phyloP scores from a whole-genome alignment of 1,140 invertebrate genomes.

The Diabrotica virgifera region DNA sequence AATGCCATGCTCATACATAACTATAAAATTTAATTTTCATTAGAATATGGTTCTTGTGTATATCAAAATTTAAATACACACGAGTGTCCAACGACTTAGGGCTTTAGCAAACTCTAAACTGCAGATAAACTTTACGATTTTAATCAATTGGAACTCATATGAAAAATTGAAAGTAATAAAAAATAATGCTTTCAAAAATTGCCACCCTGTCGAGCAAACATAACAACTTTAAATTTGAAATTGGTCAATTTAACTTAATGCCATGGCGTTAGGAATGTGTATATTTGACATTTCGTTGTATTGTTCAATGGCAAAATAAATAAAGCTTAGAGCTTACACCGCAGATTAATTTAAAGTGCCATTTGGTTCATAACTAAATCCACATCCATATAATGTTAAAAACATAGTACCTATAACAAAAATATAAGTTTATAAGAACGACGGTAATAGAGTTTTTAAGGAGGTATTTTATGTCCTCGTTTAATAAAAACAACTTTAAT shows the following conservation, averaged over 20 bases:
- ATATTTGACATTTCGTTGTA: conserved; percentile 3
- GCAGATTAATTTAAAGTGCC: background rate
- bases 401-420: too few species aligned
- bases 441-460: too few species aligned
- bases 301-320: background rate
- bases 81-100: background rate
- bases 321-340: background rate
- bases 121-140: background rate
- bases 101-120: background rate
- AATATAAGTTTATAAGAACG: too few species aligned
- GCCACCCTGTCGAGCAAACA: conserved; percentile 1
- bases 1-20: too few species aligned
- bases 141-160: conserved; percentile 1
- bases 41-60: background rate
- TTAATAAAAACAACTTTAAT: too few species aligned
- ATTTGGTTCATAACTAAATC: background rate
- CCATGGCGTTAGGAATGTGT: background rate
- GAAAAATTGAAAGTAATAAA: conserved; percentile 3
- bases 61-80: background rate
- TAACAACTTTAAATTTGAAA: background rate
- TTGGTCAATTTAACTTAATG: conserved; percentile 3
- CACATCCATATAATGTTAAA: too few species aligned
- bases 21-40: background rate
- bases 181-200: conserved; percentile 3
- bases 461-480: too few species aligned